A percentile compares a stretch with the other conserved stretches of the same genome.
Conservation (phyloP, 2,888 invertebrate genomes). For the Acanthococcus lagerstroemiae region DNA sequence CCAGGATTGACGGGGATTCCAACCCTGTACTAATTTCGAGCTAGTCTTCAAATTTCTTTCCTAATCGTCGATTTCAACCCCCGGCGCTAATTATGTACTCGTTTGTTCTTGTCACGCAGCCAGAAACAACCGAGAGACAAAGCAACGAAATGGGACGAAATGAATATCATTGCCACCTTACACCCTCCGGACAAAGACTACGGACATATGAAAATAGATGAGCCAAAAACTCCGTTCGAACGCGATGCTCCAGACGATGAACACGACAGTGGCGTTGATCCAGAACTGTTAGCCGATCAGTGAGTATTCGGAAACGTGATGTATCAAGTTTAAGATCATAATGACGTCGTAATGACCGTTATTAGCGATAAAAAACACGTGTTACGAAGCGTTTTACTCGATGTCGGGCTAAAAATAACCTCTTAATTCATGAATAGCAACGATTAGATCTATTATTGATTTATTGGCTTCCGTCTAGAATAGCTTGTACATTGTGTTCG, state of each 20-base stretch:
- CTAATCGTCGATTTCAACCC: not conserved
- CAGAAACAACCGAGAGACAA: constrained; percentile 40
- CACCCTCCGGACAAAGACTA: constrained; percentile 98
- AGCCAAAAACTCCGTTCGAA: constrained; percentile 91
- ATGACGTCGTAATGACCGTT: no score
- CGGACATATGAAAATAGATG: constrained; percentile 97
- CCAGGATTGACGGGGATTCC: no score
- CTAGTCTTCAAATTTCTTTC: not conserved
- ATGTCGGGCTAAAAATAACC: no score
- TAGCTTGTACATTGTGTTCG: no score
- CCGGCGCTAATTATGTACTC: no score
- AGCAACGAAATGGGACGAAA: constrained; percentile 88
- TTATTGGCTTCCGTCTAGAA: no score
- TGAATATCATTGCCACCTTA: constrained; percentile 95
- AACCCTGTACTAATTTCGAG: not conserved
- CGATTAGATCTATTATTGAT: no score
- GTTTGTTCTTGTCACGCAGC: constrained; percentile 5
- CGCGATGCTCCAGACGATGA: constrained; percentile 52
- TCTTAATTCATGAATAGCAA: no score
- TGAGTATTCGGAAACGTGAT: no score
- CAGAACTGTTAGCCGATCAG: constrained; percentile 68
- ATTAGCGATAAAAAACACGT: no score
- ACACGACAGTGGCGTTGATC: constrained; percentile 50
- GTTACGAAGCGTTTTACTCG: no score
- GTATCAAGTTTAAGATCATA: no score